phyloP scores from a whole-genome alignment of 2,888 invertebrate genomes.

The Pinctada fucata region DNA sequence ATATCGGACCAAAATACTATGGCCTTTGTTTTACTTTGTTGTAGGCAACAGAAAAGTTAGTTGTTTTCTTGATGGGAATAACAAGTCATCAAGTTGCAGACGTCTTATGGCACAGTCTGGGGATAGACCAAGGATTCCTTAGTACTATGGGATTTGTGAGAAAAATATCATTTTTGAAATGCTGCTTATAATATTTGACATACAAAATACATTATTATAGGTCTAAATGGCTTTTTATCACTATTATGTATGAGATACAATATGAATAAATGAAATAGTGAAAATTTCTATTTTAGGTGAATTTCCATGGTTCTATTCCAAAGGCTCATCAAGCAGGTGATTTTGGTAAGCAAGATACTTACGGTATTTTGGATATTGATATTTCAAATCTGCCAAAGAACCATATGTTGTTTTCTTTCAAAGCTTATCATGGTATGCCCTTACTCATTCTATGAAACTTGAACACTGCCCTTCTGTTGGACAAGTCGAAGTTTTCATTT shows the following conservation, averaged over 20 bases:
- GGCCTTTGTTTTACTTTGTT: too few species aligned
- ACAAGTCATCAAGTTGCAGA: conserved; percentile 75
- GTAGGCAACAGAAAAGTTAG: conserved; percentile 71
- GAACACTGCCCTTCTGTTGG: too few species aligned
- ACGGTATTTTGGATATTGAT: neutral
- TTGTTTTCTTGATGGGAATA: conserved; percentile 71
- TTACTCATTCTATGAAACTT: too few species aligned
- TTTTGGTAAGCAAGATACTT: conserved; percentile 60
- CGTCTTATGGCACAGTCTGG: conserved; percentile 74
- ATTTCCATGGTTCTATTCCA: conserved; percentile 70
- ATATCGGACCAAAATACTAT: too few species aligned
- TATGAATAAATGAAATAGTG: neutral
- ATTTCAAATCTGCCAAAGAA: neutral
- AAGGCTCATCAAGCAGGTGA: conserved; percentile 71
- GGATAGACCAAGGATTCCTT: conserved; percentile 72
- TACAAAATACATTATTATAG: neutral
- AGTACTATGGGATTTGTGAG: conserved; percentile 71
- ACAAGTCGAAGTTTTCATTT: too few species aligned
- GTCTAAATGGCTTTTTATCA: neutral
- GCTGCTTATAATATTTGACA: neutral
- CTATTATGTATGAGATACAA: neutral
- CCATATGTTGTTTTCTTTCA: neutral
- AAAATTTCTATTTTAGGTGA: conserved; percentile 60
- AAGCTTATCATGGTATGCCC: neutral
- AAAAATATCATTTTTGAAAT: neutral